Conservation (phyloP, 1,140 invertebrate species). For the Phymorhynchus buccinoides region DNA sequence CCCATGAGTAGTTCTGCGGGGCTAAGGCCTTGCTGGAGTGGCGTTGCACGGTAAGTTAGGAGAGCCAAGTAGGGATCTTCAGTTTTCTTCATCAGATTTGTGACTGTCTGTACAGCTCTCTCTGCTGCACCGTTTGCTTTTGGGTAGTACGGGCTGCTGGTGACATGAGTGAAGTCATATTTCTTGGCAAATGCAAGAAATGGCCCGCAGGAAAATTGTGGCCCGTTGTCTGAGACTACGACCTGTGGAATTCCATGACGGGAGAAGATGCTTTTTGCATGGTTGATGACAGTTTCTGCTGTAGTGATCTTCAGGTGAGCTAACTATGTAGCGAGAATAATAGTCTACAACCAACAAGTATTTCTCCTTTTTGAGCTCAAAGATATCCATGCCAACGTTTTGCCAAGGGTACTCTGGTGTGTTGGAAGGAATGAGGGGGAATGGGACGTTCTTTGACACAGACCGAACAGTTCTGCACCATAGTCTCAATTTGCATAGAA, state of each 20-base stretch:
- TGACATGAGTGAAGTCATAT: conserved; percentile 67
- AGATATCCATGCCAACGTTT: conserved; percentile 42
- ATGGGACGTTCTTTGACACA: neutral
- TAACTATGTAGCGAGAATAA: conserved; percentile 52
- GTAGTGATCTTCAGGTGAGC: neutral
- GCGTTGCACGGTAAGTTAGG: conserved; percentile 42
- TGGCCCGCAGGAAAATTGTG: conserved; percentile 69
- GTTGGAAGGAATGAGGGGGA: conserved; percentile 20
- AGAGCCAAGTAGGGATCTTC: conserved; percentile 48
- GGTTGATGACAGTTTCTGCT: neutral
- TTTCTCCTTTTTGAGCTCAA: conserved; percentile 30
- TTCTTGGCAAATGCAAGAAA: conserved; percentile 70
- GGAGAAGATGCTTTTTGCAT: conserved; percentile 39
- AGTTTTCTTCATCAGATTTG: conserved; percentile 44
- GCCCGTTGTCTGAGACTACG: conserved; percentile 73
- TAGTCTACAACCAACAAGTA: conserved; percentile 56
- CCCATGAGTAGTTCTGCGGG: conserved; percentile 49
- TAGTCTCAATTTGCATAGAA: neutral
- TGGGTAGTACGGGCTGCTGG: conserved; percentile 48
- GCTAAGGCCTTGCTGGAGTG: conserved; percentile 37
- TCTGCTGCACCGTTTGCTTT: conserved; percentile 53
- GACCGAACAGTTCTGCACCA: neutral
- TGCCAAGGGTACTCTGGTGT: conserved; percentile 40
- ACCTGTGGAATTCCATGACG: conserved; percentile 68
- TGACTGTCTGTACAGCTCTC: conserved; percentile 51